Evolutionary conservation across 2,797 vertebrate genomes (phyloP).

Genomic region (Pempheris klunzingeri): DNA sequence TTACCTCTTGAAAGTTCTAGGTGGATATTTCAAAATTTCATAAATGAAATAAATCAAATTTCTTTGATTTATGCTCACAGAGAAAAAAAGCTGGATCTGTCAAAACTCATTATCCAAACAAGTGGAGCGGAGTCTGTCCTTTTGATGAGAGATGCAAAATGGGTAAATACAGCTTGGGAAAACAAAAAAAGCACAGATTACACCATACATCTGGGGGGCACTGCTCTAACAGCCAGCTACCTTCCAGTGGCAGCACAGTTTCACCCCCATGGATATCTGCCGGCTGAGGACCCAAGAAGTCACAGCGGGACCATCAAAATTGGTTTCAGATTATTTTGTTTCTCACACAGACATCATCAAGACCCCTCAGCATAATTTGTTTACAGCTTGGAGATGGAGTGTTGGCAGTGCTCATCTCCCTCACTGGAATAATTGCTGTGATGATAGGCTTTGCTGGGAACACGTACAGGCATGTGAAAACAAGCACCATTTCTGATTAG

Average conservation of each 20-base stretch:
- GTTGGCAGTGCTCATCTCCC: conserved; percentile 69
- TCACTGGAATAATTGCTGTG: conserved; percentile 80
- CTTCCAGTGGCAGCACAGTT: conserved; percentile 17
- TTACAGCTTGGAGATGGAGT: conserved; percentile 74
- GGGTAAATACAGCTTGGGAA: conserved; percentile 19
- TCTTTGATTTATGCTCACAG: conserved; percentile 53
- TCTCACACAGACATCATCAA: conserved; percentile 65
- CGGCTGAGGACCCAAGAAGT: conserved; percentile 42
- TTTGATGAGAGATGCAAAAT: conserved; percentile 39
- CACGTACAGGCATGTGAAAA: conserved; percentile 68
- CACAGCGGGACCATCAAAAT: conserved; percentile 57
- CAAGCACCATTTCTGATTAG: conserved; percentile 71
- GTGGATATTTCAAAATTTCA: conserved; percentile 55
- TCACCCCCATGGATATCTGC: conserved; percentile 24
- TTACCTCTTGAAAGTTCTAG: conserved; percentile 53
- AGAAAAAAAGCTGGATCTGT: conserved; percentile 43
- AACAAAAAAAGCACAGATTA: not conserved
- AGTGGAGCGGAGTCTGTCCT: conserved; percentile 25
- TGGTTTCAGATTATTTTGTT: conserved; percentile 64
- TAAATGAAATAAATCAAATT: too few relatives aligned
- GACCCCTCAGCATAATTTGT: conserved; percentile 76
- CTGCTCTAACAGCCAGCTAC: conserved; percentile 3
- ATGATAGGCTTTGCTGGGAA: conserved; percentile 75
- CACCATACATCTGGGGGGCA: conserved; percentile 17
- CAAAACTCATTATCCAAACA: conserved; percentile 58